A percentile compares a stretch with the other conserved stretches of the same genome.
phyloP scores from a whole-genome alignment of 1,140 invertebrate species.

The Drosophila melanogaster region Release_6_plus_ISO1_MT NT_033779.5:1906501-1907000 shows the following conservation, averaged over 20 bases:
- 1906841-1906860: neutral
- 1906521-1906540: conserved; percentile 44
- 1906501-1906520: conserved; percentile 47
- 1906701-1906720: conserved; percentile 24
- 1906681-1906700: neutral
- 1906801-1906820: neutral
- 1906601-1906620: conserved; percentile 39
- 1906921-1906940: conserved; percentile 13
- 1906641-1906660: conserved; percentile 4
- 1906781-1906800: too few species aligned
- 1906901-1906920: conserved; percentile 23
- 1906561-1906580: conserved; percentile 46
- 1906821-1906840: neutral
- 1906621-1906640: conserved; percentile 33
- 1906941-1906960: conserved; percentile 4
- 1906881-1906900: conserved; percentile 7
- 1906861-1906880: neutral
- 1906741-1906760: conserved; percentile 15
- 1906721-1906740: neutral
- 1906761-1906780: neutral
- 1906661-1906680: conserved; percentile 27
- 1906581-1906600: conserved; percentile 65
- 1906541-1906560: conserved; percentile 6
- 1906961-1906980: conserved; percentile 46
- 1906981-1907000: conserved; percentile 20